Evolutionary conservation across 2,888 invertebrate genomes (phyloP).

Genomic region (Pollenia griseotomentosa): DNA sequence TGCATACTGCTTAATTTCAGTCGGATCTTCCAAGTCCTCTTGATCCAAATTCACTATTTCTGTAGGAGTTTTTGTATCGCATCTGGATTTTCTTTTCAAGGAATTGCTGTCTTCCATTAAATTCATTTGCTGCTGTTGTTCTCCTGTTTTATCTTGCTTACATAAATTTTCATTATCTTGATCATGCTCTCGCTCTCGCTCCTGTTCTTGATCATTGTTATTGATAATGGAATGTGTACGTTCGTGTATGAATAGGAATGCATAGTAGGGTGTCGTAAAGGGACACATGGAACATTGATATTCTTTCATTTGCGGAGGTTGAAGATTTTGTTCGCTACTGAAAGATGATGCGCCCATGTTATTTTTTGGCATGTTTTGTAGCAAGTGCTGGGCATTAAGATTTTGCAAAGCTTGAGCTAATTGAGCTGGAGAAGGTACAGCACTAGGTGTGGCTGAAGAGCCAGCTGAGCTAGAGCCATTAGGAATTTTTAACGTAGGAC

Average conservation of each 20-base stretch:
- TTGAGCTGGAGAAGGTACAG: constrained; percentile 78
- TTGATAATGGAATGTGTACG: constrained; percentile 88
- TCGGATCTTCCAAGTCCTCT: constrained; percentile 7
- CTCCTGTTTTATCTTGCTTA: constrained; percentile 57
- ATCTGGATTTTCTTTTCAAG: not conserved
- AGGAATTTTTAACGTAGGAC: constrained; percentile 83
- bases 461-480: constrained; percentile 79
- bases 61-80: constrained; percentile 35
- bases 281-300: constrained; percentile 96
- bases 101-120: not conserved
- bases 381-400: constrained; percentile 80
- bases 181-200: constrained; percentile 57
- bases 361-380: constrained; percentile 81
- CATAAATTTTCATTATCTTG: constrained; percentile 1
- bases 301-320: constrained; percentile 86
- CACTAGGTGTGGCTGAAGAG: constrained; percentile 42
- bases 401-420: constrained; percentile 82
- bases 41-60: constrained; percentile 34
- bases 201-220: constrained; percentile 72
- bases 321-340: constrained; percentile 76
- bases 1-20: not conserved
- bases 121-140: not conserved
- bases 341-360: constrained; percentile 73
- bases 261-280: constrained; percentile 94
- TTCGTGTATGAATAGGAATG: constrained; percentile 96